Percentiles rank a stretch among this genome's conserved stretches.
These are phyloP conservation scores for Colostygia pectinataria DNA, from an alignment of 2,888 invertebrate genomes.

Conservation along the genomic window DNA sequence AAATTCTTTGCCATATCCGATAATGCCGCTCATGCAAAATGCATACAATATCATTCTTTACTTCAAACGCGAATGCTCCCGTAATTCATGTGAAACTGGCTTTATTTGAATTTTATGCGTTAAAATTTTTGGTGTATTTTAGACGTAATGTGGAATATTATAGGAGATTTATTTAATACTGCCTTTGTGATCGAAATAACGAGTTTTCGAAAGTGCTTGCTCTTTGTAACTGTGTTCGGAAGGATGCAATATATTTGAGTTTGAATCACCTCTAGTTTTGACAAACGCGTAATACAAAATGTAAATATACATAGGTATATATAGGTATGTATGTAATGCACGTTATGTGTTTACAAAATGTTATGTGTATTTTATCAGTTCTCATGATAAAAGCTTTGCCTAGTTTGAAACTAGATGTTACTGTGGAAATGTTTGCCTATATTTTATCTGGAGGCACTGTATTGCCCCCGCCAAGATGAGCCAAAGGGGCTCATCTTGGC, in stretches of 20 bases:
- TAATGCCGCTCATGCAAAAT: conserved; percentile 79
- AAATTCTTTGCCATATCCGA: conserved; percentile 77
- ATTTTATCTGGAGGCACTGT: too few relatives aligned
- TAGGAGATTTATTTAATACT: conserved; percentile 14
- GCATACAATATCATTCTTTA: conserved; percentile 81
- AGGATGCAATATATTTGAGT: conserved; percentile 15
- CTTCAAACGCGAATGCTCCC: conserved; percentile 71
- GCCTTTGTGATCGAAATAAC: conserved; percentile 12
- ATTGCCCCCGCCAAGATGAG: too few relatives aligned
- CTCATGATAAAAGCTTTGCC: neutral
- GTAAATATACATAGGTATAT: too few relatives aligned
- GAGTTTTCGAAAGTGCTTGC: conserved; percentile 9
- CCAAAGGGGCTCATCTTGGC: too few relatives aligned
- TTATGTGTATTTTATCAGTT: too few relatives aligned
- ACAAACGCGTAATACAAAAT: too few relatives aligned
- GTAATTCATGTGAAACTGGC: conserved; percentile 79
- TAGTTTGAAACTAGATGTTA: too few relatives aligned
- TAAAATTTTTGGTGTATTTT: conserved; percentile 58
- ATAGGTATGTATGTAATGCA: neutral
- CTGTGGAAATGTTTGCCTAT: too few relatives aligned
- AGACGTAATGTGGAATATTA: conserved; percentile 26
- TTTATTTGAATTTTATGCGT: conserved; percentile 77
- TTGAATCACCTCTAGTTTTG: conserved; percentile 2
- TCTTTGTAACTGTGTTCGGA: conserved; percentile 14
- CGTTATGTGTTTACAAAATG: too few relatives aligned